These are phyloP conservation scores for Acleris emargana DNA, from an alignment of 2,888 invertebrate genomes.

Conservation along the genomic window DNA sequence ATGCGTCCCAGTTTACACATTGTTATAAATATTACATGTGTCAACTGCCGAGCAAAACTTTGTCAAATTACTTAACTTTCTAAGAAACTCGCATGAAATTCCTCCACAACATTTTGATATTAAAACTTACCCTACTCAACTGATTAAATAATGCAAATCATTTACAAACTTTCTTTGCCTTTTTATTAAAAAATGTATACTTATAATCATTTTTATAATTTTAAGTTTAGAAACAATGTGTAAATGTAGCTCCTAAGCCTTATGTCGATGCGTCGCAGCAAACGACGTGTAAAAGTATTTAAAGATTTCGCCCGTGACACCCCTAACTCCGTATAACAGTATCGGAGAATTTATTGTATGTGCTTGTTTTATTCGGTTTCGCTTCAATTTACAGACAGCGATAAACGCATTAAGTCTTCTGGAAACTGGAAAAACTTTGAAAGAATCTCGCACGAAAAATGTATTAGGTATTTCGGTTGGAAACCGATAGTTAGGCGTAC, in stretches of 20 bases:
- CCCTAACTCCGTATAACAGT: constrained; percentile 12
- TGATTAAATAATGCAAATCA: too few species aligned
- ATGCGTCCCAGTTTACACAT: too few species aligned
- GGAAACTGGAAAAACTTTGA: constrained; percentile 7
- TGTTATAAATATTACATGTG: too few species aligned
- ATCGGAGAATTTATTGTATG: constrained; percentile 6
- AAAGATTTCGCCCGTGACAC: neutral
- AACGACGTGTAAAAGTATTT: neutral
- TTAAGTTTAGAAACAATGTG: neutral
- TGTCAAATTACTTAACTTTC: too few species aligned
- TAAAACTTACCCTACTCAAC: too few species aligned
- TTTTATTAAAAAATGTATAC: too few species aligned
- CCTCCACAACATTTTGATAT: too few species aligned
- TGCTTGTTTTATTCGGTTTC: constrained; percentile 12
- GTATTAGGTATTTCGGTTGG: constrained; percentile 1
- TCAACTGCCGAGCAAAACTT: too few species aligned
- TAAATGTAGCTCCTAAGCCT: neutral
- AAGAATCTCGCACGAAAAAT: neutral
- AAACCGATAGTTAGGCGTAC: neutral
- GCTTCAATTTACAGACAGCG: constrained; percentile 11
- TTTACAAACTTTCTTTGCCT: too few species aligned
- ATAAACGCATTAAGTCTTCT: constrained; percentile 11
- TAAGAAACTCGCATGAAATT: too few species aligned
- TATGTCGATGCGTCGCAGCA: neutral
- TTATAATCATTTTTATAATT: too few species aligned